phyloP scores from a whole-genome alignment of 1,140 invertebrate genomes.

The Lineus longissimus region DNA sequence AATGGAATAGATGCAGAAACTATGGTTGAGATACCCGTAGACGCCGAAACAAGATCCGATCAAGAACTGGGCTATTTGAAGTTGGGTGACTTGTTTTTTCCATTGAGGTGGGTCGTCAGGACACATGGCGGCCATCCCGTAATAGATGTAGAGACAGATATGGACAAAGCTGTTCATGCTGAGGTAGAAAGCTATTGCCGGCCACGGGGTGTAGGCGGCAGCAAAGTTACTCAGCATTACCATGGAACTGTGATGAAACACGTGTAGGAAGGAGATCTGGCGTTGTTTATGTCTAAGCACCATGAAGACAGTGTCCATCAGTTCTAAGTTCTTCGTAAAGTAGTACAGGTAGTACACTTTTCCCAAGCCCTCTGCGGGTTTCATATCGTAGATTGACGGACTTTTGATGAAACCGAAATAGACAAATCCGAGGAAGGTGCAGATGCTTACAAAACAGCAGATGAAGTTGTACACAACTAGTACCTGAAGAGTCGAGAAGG shows the following conservation, averaged over 20 bases:
- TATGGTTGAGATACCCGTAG: conserved; percentile 36
- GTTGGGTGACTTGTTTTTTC: conserved; percentile 84
- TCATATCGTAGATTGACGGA: conserved; percentile 33
- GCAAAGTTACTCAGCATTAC: conserved; percentile 51
- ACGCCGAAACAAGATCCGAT: conserved; percentile 32
- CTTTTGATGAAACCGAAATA: conserved; percentile 24
- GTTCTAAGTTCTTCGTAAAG: conserved; percentile 41
- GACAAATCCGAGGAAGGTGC: conserved; percentile 32
- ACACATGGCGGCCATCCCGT: conserved; percentile 76
- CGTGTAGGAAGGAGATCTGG: conserved; percentile 82
- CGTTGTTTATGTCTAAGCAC: conserved; percentile 77
- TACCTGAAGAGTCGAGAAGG: conserved; percentile 28
- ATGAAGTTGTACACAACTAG: conserved; percentile 44
- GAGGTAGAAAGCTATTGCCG: conserved; percentile 59
- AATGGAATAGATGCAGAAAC: conserved; percentile 54
- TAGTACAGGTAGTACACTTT: conserved; percentile 37
- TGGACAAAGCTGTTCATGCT: conserved; percentile 88
- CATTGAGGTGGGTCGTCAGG: conserved; percentile 80
- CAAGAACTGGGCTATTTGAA: conserved; percentile 67
- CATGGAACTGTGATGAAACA: conserved; percentile 85
- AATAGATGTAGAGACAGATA: conserved; percentile 89
- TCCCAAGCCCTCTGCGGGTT: conserved; percentile 19
- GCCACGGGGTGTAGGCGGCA: conserved; percentile 44
- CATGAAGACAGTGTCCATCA: conserved; percentile 64
- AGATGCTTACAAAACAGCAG: conserved; percentile 34